These are phyloP conservation scores for Synanceia verrucosa DNA, from an alignment of 2,797 vertebrate species.

Conservation along the genomic window DNA sequence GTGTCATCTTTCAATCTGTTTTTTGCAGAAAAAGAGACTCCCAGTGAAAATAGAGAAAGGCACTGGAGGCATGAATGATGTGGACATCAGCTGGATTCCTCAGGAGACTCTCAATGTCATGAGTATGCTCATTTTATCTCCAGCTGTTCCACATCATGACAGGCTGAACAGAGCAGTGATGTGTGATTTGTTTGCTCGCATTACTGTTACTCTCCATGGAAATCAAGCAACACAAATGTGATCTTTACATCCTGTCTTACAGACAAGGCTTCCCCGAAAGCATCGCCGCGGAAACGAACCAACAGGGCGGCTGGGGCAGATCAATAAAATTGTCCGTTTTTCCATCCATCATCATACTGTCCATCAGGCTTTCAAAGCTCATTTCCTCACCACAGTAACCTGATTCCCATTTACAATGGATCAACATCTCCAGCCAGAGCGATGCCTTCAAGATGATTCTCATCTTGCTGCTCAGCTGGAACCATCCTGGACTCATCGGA, in stretches of 20 bases:
- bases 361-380: conserved; percentile 40
- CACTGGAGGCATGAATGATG: conserved; percentile 75
- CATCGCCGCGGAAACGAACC: conserved; percentile 80
- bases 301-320: conserved; percentile 78
- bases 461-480: conserved; percentile 11
- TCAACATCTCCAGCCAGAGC: conserved; percentile 13
- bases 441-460: conserved; percentile 18
- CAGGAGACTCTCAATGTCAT: conserved; percentile 84
- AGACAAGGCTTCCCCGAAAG: conserved; percentile 81
- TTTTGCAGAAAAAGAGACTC: conserved; percentile 78
- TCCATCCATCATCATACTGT: conserved; percentile 29
- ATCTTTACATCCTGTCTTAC: conserved; percentile 49
- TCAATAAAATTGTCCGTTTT: conserved; percentile 56
- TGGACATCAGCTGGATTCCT: conserved; percentile 87
- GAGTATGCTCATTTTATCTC: conserved; percentile 68
- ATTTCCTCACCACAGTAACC: conserved; percentile 34
- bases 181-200: neutral
- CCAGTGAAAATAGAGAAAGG: conserved; percentile 82
- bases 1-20: conserved; percentile 10
- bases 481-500: conserved; percentile 28
- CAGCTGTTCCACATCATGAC: neutral
- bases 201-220: neutral
- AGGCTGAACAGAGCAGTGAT: neutral
- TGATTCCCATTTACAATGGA: conserved; percentile 22
- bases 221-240: neutral